Percentiles rank a stretch among this genome's conserved stretches.
Conservation (phyloP, 92 coral and sea anemone species). For the Umimayanthus chanpuru region DNA sequence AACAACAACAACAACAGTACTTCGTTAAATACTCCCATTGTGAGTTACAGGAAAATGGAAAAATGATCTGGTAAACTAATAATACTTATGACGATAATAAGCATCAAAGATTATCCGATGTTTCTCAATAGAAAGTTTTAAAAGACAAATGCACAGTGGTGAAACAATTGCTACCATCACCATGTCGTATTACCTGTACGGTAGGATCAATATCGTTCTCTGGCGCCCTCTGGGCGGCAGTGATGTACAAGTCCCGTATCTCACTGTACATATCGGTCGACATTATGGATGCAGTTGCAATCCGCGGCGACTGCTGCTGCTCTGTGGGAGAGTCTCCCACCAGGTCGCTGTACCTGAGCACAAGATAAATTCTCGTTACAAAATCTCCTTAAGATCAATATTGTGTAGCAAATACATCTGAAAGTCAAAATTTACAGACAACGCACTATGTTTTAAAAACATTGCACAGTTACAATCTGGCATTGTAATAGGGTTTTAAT, state of each 20-base stretch:
- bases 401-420: neutral
- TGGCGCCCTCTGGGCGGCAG: conserved; percentile 95
- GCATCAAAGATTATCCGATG: neutral
- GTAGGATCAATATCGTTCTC: conserved; percentile 85
- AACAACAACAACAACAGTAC: too few species aligned
- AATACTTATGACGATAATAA: too few species aligned
- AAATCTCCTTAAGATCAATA: neutral
- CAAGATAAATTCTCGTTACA: neutral
- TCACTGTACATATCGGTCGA: conserved; percentile 96
- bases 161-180: neutral
- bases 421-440: too few species aligned
- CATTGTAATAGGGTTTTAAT: too few species aligned
- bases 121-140: neutral
- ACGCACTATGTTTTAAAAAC: too few species aligned
- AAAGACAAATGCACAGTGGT: neutral
- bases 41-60: too few species aligned
- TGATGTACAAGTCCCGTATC: conserved; percentile 85
- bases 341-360: conserved; percentile 78
- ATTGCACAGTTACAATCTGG: too few species aligned
- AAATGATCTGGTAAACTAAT: too few species aligned
- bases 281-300: conserved; percentile 85
- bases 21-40: too few species aligned
- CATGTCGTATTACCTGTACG: conserved; percentile 72
- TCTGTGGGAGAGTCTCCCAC: conserved; percentile 56
- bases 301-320: conserved; percentile 65